Evolutionary conservation across 2,888 invertebrate genomes (phyloP).

Genomic region (Chouioia cunea): DNA sequence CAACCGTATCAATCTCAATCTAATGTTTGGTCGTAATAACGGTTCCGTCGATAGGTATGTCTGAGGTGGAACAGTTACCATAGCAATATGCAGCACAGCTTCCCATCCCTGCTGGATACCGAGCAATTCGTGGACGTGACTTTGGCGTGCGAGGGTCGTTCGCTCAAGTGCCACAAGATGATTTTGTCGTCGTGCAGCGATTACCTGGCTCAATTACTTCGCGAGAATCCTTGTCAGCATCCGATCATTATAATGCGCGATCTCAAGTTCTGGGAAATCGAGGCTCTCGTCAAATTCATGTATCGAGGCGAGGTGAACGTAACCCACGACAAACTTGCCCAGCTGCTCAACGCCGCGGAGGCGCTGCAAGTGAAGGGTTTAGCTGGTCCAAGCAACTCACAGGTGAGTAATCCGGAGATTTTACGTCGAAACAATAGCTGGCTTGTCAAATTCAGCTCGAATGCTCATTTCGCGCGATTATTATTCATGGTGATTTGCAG

Average conservation of each 20-base stretch:
- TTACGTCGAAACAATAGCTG: background rate
- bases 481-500: conserved; percentile 23
- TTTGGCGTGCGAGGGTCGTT: conserved; percentile 87
- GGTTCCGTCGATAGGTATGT: conserved; percentile 72
- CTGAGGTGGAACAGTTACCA: conserved; percentile 88
- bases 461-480: background rate
- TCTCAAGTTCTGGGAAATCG: conserved; percentile 86
- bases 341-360: conserved; percentile 86
- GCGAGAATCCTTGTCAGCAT: conserved; percentile 88
- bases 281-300: conserved; percentile 90
- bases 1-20: too few relatives aligned
- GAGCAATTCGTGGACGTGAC: conserved; percentile 92
- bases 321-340: conserved; percentile 85
- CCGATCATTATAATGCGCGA: conserved; percentile 88
- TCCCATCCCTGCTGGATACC: conserved; percentile 80
- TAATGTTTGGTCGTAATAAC: background rate
- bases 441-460: background rate
- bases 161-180: conserved; percentile 88
- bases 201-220: conserved; percentile 83
- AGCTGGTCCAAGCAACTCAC: conserved; percentile 64
- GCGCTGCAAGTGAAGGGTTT: conserved; percentile 85
- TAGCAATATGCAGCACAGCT: conserved; percentile 82
- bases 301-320: conserved; percentile 92
- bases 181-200: conserved; percentile 88
- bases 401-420: conserved; percentile 52